A percentile compares a stretch with the other conserved stretches of the same genome.
Conservation (phyloP, 1,140 invertebrate genomes). For the Drosophila ficusphila region DNA sequence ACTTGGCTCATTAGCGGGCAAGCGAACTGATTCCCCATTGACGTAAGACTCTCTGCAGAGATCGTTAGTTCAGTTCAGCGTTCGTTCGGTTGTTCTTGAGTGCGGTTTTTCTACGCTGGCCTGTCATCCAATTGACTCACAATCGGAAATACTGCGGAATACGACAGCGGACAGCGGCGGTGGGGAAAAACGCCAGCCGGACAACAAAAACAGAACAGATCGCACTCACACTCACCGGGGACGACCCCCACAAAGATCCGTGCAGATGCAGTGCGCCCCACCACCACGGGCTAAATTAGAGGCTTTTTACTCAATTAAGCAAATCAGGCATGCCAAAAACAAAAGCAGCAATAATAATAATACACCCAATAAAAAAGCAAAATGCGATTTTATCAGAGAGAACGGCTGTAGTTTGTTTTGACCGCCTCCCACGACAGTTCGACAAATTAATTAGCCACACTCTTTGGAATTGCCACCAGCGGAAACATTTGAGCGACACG, state of each 20-base stretch:
- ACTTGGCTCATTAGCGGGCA: constrained; percentile 30
- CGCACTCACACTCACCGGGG: constrained; percentile 27
- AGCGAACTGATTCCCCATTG: constrained; percentile 29
- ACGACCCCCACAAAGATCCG: constrained; percentile 35
- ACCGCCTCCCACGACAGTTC: constrained; percentile 28
- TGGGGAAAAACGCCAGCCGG: constrained; percentile 17
- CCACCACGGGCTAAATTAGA: constrained; percentile 57
- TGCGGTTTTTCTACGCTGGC: constrained; percentile 2
- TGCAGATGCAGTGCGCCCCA: constrained; percentile 48
- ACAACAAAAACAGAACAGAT: constrained; percentile 15
- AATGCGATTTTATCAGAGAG: constrained; percentile 8
- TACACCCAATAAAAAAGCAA: constrained; percentile 12
- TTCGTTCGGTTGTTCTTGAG: constrained; percentile 32
- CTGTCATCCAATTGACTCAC: constrained; percentile 78
- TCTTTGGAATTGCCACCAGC: constrained; percentile 29
- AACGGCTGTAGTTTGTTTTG: constrained; percentile 31
- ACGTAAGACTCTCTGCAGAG: constrained; percentile 37
- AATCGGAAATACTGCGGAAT: constrained; percentile 62
- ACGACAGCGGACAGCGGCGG: constrained; percentile 1
- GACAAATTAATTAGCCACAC: constrained; percentile 61
- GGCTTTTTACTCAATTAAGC: constrained; percentile 78
- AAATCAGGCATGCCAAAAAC: constrained; percentile 49
- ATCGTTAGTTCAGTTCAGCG: constrained; percentile 10
- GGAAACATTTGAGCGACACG: constrained; percentile 53
- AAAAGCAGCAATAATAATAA: neutral